phyloP scores from a whole-genome alignment of 2,797 vertebrate species.

The Rhinatrema bivittatum region DNA sequence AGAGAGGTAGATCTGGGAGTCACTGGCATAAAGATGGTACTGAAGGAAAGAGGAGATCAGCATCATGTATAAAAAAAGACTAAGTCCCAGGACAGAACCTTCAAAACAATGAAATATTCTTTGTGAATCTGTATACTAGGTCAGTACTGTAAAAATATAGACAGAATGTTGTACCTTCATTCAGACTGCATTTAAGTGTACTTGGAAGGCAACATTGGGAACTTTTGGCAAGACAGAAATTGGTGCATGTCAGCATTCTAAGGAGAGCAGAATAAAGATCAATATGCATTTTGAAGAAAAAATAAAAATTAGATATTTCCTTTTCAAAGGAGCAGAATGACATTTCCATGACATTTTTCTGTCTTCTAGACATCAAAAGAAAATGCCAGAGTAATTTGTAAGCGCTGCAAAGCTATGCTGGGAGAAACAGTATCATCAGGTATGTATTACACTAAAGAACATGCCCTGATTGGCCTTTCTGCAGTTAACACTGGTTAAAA shows the following conservation, averaged over 20 bases:
- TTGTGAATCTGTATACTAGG: no score
- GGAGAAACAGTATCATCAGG: conserved; percentile 80
- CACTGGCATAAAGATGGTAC: no score
- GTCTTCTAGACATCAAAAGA: conserved; percentile 67
- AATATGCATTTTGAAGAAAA: conserved; percentile 16
- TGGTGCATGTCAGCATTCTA: conserved; percentile 22
- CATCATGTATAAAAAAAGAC: no score
- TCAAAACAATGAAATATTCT: no score
- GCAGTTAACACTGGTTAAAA: no score
- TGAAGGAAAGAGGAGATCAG: no score
- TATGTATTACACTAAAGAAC: conserved; percentile 42
- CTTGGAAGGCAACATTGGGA: no score
- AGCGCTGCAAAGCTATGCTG: conserved; percentile 72
- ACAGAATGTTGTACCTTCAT: no score
- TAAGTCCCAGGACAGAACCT: no score
- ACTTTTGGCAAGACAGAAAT: background rate
- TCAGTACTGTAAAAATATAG: no score
- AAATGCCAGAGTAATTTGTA: conserved; percentile 71
- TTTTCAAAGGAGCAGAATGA: conserved; percentile 43
- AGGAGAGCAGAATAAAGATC: conserved; percentile 38
- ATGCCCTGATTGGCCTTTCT: conserved; percentile 5
- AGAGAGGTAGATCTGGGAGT: no score
- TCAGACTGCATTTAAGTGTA: no score
- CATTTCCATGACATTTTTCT: conserved; percentile 55
- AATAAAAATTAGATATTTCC: conserved; percentile 31